Conservation (phyloP, 2,113 vertebrate species). For the Nanger granti region DNA sequence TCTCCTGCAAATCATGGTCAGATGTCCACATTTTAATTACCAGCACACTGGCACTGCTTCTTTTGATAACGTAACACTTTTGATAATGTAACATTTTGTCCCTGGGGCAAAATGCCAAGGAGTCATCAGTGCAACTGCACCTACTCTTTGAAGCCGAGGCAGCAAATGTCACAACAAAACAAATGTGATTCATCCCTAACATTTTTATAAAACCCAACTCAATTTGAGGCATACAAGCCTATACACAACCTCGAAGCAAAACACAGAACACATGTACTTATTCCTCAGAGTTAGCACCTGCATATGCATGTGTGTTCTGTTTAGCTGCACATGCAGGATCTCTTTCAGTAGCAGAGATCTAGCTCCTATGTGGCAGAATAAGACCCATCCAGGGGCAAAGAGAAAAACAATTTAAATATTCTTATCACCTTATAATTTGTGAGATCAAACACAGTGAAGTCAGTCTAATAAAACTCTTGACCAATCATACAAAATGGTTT, state of each 20-base stretch:
- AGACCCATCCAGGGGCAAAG: neutral
- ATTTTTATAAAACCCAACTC: neutral
- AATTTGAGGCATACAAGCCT: neutral
- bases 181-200: neutral
- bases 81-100: neutral
- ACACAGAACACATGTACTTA: neutral
- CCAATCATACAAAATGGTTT: neutral
- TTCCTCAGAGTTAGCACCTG: neutral
- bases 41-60: neutral
- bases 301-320: accelerated
- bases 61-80: neutral
- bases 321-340: neutral
- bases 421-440: neutral
- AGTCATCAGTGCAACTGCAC: neutral
- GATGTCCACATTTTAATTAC: constrained; percentile 27
- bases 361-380: neutral
- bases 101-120: neutral
- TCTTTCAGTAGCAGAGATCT: neutral
- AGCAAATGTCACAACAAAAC: constrained; percentile 23
- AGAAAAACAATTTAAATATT: neutral
- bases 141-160: neutral
- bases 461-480: neutral
- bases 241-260: neutral
- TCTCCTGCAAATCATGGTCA: neutral
- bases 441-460: neutral